Conservation (phyloP, 2,797 vertebrate genomes). For the Eulemur coronatus region DNA sequence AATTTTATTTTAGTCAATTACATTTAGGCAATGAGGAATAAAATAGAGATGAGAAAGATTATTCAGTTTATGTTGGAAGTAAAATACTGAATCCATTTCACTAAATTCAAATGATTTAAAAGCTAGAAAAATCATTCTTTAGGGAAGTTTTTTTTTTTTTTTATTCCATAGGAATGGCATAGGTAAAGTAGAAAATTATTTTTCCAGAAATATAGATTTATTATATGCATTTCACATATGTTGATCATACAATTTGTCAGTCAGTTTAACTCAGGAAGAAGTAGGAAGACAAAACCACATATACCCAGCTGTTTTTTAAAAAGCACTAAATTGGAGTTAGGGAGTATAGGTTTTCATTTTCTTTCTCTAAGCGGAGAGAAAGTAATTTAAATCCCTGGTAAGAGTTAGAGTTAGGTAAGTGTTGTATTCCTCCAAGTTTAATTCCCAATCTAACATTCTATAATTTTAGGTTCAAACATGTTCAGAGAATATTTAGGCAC, state of each 20-base stretch:
- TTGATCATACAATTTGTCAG: neutral
- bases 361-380: neutral
- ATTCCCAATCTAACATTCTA: neutral
- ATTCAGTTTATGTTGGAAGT: constrained; percentile 36
- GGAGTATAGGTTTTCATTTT: neutral
- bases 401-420: neutral
- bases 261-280: neutral
- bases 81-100: constrained; percentile 25
- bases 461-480: neutral
- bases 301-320: neutral
- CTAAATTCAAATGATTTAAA: constrained; percentile 47
- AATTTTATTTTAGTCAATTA: constrained; percentile 67
- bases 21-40: constrained; percentile 70
- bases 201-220: neutral
- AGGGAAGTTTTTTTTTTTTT: neutral
- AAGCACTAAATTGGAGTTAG: neutral
- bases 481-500: neutral
- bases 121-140: neutral
- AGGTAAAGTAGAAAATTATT: neutral
- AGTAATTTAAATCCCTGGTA: neutral
- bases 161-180: neutral
- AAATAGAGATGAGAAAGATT: constrained; percentile 41
- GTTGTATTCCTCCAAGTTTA: neutral
- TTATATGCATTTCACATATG: neutral
- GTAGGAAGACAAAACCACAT: neutral